These are phyloP conservation scores for Bubo blakistoni DNA, from an alignment of 2,113 vertebrate species.

Conservation along the genomic window DNA sequence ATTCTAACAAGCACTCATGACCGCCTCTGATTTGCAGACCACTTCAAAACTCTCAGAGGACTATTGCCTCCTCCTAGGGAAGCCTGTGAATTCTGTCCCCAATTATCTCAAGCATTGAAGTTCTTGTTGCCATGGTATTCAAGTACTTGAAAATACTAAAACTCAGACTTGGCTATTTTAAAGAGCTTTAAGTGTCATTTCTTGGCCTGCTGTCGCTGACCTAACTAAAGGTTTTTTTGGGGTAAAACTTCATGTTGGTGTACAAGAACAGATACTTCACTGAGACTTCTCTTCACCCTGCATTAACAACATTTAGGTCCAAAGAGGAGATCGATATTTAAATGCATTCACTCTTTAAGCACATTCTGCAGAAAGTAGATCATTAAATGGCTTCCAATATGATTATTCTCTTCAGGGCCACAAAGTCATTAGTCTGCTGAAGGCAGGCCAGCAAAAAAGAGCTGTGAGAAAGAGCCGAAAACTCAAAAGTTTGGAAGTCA, in stretches of 20 bases:
- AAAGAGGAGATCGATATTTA: background rate
- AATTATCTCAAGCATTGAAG: background rate
- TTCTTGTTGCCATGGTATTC: constrained; percentile 10
- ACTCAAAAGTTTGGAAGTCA: background rate
- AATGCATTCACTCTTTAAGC: background rate
- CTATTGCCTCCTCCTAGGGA: background rate
- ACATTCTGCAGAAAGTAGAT: background rate
- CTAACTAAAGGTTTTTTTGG: background rate
- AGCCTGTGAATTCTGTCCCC: background rate
- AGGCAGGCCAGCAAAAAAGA: background rate
- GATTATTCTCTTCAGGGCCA: background rate
- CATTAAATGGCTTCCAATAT: background rate
- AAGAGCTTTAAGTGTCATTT: background rate
- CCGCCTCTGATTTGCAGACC: background rate
- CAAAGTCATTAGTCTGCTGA: background rate
- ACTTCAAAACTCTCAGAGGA: background rate
- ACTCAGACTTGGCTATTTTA: background rate
- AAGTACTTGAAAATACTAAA: background rate
- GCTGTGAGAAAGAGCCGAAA: background rate
- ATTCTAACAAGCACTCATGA: background rate
- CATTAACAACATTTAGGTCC: background rate
- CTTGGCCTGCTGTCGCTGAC: background rate
- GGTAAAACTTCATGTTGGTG: background rate
- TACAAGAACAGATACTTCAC: background rate
- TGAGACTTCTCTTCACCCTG: background rate